Conservation (phyloP, 2,797 vertebrate genomes). For the Alfaro cultratus region DNA sequence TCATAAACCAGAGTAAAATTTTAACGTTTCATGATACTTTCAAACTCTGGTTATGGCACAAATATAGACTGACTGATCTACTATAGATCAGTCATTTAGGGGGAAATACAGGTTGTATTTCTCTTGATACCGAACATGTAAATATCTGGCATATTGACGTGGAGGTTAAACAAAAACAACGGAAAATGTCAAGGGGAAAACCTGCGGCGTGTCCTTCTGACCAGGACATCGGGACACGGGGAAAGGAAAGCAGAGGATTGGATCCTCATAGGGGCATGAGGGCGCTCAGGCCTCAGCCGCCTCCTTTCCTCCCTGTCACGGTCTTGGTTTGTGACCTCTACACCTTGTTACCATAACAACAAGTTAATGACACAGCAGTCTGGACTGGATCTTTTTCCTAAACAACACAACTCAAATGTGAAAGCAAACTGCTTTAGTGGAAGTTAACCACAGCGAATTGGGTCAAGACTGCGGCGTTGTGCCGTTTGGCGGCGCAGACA, state of each 20-base stretch:
- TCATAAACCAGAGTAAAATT: no score
- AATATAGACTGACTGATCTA: no score
- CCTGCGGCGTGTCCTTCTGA: slow-evolving; percentile 1
- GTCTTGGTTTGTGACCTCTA: slow-evolving; percentile 48
- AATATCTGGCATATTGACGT: background rate
- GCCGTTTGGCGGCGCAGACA: slow-evolving; percentile 7
- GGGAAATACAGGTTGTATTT: background rate
- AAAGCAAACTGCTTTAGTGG: slow-evolving; percentile 11
- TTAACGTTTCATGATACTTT: no score
- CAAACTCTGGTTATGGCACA: no score
- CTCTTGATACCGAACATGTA: background rate
- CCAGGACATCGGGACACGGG: background rate
- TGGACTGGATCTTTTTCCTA: slow-evolving; percentile 29
- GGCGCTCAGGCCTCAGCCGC: slow-evolving; percentile 9
- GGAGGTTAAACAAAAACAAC: background rate
- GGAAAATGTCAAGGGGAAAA: slow-evolving; percentile 7
- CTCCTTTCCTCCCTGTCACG: slow-evolving; percentile 27
- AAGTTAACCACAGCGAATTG: slow-evolving; percentile 10
- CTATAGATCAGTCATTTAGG: background rate
- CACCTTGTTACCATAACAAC: slow-evolving; percentile 68
- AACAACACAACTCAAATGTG: slow-evolving; percentile 31
- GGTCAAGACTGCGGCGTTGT: background rate
- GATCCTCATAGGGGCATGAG: slow-evolving; percentile 27
- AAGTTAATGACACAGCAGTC: slow-evolving; percentile 62
- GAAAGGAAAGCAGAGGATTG: background rate